Percentiles rank a stretch among this genome's conserved stretches.
These are phyloP conservation scores for Damaliscus lunatus DNA, from an alignment of 2,113 vertebrate species.

Conservation along the genomic window DNA sequence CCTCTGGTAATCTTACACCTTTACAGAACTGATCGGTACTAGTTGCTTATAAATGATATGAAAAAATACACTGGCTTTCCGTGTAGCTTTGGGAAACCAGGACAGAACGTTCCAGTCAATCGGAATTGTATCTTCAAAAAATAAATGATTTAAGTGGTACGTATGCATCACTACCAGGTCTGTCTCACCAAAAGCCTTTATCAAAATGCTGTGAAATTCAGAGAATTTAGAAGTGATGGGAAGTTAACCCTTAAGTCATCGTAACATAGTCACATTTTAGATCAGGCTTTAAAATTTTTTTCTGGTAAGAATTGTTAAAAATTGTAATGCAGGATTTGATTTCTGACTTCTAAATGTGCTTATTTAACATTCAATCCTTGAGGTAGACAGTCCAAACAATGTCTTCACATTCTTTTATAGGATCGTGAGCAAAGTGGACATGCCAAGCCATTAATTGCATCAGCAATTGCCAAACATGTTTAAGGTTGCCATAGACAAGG, in stretches of 20 bases:
- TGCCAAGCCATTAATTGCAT: not conserved
- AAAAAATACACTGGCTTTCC: not conserved
- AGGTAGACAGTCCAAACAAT: conserved; percentile 35
- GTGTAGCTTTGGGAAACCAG: not conserved
- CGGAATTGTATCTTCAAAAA: not conserved
- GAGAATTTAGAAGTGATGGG: not conserved
- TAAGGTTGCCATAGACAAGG: conserved; percentile 24
- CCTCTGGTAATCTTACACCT: not conserved
- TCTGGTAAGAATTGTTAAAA: conserved; percentile 37
- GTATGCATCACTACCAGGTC: not conserved
- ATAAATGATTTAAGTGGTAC: not conserved
- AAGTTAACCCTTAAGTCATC: not conserved
- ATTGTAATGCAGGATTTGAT: conserved; percentile 38
- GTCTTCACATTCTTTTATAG: conserved; percentile 44
- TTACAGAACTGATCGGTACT: not conserved
- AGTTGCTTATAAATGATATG: not conserved
- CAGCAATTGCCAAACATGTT: conserved; percentile 3
- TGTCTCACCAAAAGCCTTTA: not conserved
- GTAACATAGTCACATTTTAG: not conserved
- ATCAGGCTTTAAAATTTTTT: not conserved
- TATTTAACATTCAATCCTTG: conserved; percentile 50
- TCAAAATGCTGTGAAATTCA: not conserved
- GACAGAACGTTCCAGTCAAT: not conserved
- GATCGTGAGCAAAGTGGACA: not conserved
- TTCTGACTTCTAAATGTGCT: conserved; percentile 51